A percentile compares a stretch with the other conserved stretches of the same genome.
phyloP scores from a whole-genome alignment of 2,888 invertebrate genomes.

The Epinotia nisella region DNA sequence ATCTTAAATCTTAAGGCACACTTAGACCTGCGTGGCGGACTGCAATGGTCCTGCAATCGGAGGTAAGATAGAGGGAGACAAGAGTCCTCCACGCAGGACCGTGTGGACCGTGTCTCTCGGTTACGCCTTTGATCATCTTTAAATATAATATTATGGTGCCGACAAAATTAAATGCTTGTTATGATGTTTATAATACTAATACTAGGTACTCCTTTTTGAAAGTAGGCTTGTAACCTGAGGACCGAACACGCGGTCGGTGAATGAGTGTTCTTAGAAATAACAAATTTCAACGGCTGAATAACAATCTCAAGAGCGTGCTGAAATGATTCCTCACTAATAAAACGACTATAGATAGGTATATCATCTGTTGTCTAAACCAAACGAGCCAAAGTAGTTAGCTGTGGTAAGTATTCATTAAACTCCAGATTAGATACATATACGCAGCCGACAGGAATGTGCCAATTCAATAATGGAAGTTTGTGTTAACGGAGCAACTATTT shows the following conservation, averaged over 20 bases:
- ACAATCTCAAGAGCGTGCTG: constrained; percentile 12
- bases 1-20: not conserved
- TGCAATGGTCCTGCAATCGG: not conserved
- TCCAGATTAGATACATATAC: constrained; percentile 2
- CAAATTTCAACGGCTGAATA: constrained; percentile 12
- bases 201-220: not conserved
- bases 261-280: constrained; percentile 22
- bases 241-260: not conserved
- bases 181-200: constrained; percentile 14
- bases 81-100: not conserved
- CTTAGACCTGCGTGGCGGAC: not conserved
- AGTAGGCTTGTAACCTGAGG: constrained; percentile 11
- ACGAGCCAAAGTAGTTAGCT: not conserved
- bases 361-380: not conserved
- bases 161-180: constrained; percentile 2
- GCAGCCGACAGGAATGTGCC: constrained; percentile 21
- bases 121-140: not conserved
- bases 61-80: too few species aligned
- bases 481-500: constrained; percentile 33
- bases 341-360: not conserved
- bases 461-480: constrained; percentile 24
- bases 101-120: not conserved
- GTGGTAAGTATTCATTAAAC: constrained; percentile 3
- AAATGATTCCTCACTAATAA: constrained; percentile 8
- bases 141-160: not conserved